Evolutionary conservation across 2,888 invertebrate genomes (phyloP).

Genomic region (Torymus tubicola): DNA sequence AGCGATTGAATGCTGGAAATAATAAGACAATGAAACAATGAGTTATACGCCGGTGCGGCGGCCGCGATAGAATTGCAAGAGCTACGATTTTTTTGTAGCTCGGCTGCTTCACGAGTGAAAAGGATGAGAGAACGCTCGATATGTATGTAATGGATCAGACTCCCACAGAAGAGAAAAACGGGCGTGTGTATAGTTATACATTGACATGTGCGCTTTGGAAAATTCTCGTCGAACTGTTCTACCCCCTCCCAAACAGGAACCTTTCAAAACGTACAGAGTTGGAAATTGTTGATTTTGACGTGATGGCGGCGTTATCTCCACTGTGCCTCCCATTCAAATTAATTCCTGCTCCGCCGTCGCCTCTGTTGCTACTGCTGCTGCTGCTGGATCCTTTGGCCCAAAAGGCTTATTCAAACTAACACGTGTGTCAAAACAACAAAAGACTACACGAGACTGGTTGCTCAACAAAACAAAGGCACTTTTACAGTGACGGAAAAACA

Average conservation of each 20-base stretch:
- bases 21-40: conserved; percentile 42
- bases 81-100: conserved; percentile 5
- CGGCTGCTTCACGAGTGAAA: neutral
- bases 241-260: no score
- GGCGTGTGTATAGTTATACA: no score
- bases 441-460: neutral
- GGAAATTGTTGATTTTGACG: no score
- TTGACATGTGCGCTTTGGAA: no score
- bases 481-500: conserved; percentile 2
- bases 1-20: conserved; percentile 12
- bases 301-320: neutral
- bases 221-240: no score
- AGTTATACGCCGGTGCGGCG: conserved; percentile 2
- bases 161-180: no score
- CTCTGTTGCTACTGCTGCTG: neutral
- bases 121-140: no score
- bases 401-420: conserved; percentile 21
- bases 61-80: conserved; percentile 14
- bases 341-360: neutral
- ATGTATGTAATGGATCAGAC: no score
- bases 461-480: conserved; percentile 7
- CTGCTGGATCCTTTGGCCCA: neutral
- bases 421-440: conserved; percentile 35
- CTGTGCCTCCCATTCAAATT: conserved; percentile 24
- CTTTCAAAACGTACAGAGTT: no score